A percentile compares a stretch with the other conserved stretches of the same genome.
phyloP scores from a whole-genome alignment of 2,888 invertebrate species.

The Scaptomyza cyrtandrae region DNA sequence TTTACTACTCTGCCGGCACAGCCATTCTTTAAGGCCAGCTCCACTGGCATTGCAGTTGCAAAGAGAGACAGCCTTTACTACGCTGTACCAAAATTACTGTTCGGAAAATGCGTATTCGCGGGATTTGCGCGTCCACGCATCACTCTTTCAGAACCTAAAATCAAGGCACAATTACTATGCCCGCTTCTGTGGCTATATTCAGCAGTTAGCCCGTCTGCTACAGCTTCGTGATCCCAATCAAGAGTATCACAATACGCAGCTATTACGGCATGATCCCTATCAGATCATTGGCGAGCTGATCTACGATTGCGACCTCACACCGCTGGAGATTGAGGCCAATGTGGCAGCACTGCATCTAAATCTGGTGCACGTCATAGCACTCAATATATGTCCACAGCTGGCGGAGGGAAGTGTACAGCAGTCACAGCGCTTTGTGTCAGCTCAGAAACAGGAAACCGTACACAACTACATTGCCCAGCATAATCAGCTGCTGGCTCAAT shows the following conservation, averaged over 20 bases:
- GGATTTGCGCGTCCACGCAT: slow-evolving; percentile 78
- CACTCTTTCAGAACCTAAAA: slow-evolving; percentile 81
- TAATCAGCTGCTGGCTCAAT: slow-evolving; percentile 78
- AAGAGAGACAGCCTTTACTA: slow-evolving; percentile 73
- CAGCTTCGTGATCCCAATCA: slow-evolving; percentile 81
- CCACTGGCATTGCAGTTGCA: slow-evolving; percentile 72
- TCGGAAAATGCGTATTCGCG: slow-evolving; percentile 67
- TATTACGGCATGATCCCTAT: slow-evolving; percentile 85
- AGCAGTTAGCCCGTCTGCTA: slow-evolving; percentile 82
- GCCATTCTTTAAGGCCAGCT: slow-evolving; percentile 74
- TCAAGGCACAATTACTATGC: slow-evolving; percentile 81
- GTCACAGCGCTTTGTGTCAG: slow-evolving; percentile 39
- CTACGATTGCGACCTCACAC: slow-evolving; percentile 88
- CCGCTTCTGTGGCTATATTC: slow-evolving; percentile 80
- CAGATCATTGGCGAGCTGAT: slow-evolving; percentile 88
- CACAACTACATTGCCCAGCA: slow-evolving; percentile 82
- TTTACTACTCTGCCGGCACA: slow-evolving; percentile 72
- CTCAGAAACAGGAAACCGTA: slow-evolving; percentile 78
- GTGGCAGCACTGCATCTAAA: slow-evolving; percentile 90
- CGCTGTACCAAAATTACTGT: slow-evolving; percentile 65
- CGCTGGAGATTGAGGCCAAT: slow-evolving; percentile 88
- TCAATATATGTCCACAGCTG: slow-evolving; percentile 89
- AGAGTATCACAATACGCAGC: slow-evolving; percentile 73
- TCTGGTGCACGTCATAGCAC: slow-evolving; percentile 89
- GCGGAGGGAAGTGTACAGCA: slow-evolving; percentile 29